Conservation (phyloP, 37 sponge, comb jelly and placozoan species). For the Mnemiopsis leidyi region DNA sequence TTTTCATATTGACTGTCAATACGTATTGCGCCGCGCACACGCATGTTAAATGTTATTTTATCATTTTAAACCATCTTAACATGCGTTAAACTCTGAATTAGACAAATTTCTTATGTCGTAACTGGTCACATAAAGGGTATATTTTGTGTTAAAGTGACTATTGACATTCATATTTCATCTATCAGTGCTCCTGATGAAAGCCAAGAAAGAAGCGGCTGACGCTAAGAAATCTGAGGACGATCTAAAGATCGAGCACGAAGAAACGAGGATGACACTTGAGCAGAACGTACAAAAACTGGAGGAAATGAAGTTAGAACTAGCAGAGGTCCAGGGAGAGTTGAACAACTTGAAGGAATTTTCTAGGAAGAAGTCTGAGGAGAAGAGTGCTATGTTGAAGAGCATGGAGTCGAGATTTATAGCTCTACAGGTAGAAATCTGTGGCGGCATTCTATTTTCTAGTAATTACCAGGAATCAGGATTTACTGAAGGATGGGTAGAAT, state of each 20-base stretch:
- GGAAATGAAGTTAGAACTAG: background rate
- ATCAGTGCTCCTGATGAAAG: slow-evolving; percentile 30
- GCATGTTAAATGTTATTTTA: background rate
- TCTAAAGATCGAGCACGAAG: background rate
- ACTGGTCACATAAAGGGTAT: no score
- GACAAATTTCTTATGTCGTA: no score
- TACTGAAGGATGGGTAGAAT: no score
- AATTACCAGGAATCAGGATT: no score
- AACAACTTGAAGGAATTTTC: background rate
- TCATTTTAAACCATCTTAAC: background rate
- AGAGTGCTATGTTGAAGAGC: slow-evolving; percentile 20
- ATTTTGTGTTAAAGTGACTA: no score
- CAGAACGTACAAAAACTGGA: background rate
- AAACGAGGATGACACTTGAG: background rate
- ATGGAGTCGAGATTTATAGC: background rate
- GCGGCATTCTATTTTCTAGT: no score
- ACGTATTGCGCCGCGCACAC: background rate
- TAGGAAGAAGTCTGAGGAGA: background rate
- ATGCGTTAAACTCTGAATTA: no score
- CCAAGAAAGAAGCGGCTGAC: slow-evolving; percentile 41
- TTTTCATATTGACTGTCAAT: background rate
- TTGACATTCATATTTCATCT: background rate
- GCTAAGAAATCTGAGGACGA: background rate
- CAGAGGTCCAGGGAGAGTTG: background rate
- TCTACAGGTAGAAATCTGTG: slow-evolving; percentile 29